Percentiles rank a stretch among this genome's conserved stretches.
Evolutionary conservation across 2,888 invertebrate genomes (phyloP).

Genomic region (Trichopria drosophilae): DNA sequence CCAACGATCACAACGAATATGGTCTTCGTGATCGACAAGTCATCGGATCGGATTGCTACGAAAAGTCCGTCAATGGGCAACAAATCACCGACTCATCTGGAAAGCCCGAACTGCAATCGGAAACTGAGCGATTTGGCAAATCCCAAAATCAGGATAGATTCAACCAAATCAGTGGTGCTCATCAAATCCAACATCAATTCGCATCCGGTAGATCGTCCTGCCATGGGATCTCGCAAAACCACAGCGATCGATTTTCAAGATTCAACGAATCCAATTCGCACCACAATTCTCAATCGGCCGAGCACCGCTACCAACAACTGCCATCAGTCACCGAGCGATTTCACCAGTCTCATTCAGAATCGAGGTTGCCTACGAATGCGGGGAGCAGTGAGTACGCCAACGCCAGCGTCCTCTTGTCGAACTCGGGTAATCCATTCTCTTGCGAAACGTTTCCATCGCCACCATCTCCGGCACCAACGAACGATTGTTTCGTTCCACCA

Average conservation of each 20-base stretch:
- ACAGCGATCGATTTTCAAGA: constrained; percentile 39
- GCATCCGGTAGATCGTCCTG: constrained; percentile 30
- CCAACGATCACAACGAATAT: constrained; percentile 60
- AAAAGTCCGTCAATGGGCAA: constrained; percentile 44
- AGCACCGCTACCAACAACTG: constrained; percentile 24
- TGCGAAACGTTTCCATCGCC: constrained; percentile 63
- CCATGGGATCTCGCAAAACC: constrained; percentile 35
- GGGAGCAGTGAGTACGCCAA: constrained; percentile 44
- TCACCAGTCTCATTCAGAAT: constrained; percentile 30
- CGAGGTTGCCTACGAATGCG: constrained; percentile 1
- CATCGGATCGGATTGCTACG: constrained; percentile 43
- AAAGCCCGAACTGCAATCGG: constrained; percentile 38
- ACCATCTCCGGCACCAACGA: constrained; percentile 64
- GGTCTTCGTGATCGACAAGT: constrained; percentile 23
- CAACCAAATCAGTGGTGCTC: no score
- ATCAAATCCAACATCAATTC: constrained; percentile 45
- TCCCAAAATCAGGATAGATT: constrained; percentile 41
- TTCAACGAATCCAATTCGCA: constrained; percentile 36
- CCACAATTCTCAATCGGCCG: constrained; percentile 24
- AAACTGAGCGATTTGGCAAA: constrained; percentile 40
- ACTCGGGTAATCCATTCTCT: constrained; percentile 54
- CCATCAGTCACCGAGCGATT: constrained; percentile 20
- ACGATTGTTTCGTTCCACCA: constrained; percentile 64
- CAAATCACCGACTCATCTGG: constrained; percentile 43
- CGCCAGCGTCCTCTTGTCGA: constrained; percentile 39